Evolutionary conservation across 2,113 vertebrate species (phyloP).

Genomic region (Proteles cristata): DNA sequence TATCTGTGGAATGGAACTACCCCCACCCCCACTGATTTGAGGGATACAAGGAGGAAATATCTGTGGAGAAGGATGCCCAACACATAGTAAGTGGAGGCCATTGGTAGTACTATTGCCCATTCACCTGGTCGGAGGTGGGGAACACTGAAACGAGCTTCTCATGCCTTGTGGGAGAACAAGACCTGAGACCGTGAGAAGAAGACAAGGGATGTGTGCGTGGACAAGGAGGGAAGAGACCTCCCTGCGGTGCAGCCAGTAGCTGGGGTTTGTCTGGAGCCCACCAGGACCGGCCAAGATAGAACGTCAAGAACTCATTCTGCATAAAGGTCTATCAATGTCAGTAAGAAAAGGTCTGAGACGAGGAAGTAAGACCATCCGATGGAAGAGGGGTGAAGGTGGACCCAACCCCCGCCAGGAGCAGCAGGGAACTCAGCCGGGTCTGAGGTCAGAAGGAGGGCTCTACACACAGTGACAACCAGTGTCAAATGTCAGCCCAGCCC

Average conservation of each 20-base stretch:
- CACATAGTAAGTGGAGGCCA: background rate
- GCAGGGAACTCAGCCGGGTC: background rate
- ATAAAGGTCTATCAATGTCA: background rate
- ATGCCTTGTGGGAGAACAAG: too few relatives aligned
- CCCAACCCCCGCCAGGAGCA: background rate
- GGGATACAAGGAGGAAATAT: background rate
- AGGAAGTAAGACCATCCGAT: background rate
- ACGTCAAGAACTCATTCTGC: background rate
- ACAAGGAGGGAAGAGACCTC: background rate
- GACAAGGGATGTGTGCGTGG: too few relatives aligned
- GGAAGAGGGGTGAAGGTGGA: background rate
- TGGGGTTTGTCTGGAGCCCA: background rate
- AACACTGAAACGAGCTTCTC: background rate
- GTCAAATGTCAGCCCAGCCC: background rate
- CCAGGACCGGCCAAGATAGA: background rate
- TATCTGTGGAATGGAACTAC: background rate
- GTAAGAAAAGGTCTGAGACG: background rate
- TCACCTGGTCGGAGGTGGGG: background rate
- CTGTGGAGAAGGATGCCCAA: background rate
- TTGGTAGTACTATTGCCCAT: background rate
- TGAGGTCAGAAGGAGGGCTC: background rate
- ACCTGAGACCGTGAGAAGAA: background rate
- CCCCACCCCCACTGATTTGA: background rate
- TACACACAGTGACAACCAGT: background rate
- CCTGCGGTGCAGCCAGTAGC: accelerated